Base-by-base conservation (phyloP, 2,797 vertebrate species). In the Yasuhikotakia modesta region DNA sequence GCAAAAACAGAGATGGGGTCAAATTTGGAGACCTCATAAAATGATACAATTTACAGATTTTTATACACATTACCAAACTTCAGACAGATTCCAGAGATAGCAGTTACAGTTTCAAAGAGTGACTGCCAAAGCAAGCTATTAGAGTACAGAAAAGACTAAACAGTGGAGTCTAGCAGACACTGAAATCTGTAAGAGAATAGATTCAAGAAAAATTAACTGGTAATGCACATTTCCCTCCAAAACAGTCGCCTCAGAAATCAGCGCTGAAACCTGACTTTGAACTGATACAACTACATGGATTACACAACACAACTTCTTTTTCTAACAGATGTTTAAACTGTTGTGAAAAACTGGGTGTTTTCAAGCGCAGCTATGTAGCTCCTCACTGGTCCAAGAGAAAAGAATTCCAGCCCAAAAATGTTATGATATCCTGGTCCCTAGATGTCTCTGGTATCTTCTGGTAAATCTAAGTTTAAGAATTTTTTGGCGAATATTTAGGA, bases 1-100 rank as follows among this genome's bases (percentile, higher is more conserved):
- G 89, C 60, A 50, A 35, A 21, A 67, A 71, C 43, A 39, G 14
- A 76, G 32, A 3, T 4, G 27, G 27, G 48, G 30, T 3, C 61
- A 12, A 27, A 12, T 35, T 14, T 65, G 22, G 10, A 12, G 16
- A 19, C 12, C 27, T 61, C 24, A 61, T 32, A 32, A 61, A 32
- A 63, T 10, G 14, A 46, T 21, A 67, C 22, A 1, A 13, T 52
- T 53, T 30, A 19, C 3, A 32, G 4, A 8, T n/a, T 39, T 43
- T 21, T 30, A 27, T 5, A 39, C 14, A 12, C 1, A 53, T 61
- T 14, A 14, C 1, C n/a, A n/a, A 27, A 30, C 24, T 14, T 19
- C 16, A 57, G 10, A 52, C 45, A 50, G 71, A 39, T 52, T 64
- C 14, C 13, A 52, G 32, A 7, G 52, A 24, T 8, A 63, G 12